Evolutionary conservation across 1,140 invertebrate species (phyloP).

Genomic region (Mycetomoellerius zeteki): DNA sequence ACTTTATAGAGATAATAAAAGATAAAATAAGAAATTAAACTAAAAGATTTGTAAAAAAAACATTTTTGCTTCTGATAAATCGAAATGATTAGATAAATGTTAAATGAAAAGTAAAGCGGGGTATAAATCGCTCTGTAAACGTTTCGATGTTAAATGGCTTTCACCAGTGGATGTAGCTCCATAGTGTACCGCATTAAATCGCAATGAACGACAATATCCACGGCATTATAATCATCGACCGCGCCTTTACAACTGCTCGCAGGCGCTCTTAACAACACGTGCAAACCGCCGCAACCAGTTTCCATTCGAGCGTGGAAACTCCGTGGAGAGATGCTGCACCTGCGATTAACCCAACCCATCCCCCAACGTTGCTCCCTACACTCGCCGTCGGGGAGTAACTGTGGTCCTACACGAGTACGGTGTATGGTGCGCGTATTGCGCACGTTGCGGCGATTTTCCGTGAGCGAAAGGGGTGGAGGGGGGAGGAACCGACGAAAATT

Average conservation of each 20-base stretch:
- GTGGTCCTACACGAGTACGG: slow-evolving; percentile 51
- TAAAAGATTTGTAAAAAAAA: background rate
- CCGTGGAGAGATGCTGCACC: slow-evolving; percentile 53
- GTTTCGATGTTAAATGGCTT: background rate
- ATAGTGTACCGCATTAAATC: slow-evolving; percentile 36
- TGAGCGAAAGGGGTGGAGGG: slow-evolving; percentile 17
- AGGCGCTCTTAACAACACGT: slow-evolving; percentile 66
- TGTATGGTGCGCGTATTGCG: slow-evolving; percentile 55
- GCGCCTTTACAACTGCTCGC: slow-evolving; percentile 65
- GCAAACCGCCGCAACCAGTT: slow-evolving; percentile 44
- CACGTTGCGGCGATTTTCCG: slow-evolving; percentile 72
- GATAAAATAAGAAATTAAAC: background rate
- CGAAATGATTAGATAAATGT: background rate
- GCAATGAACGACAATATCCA: slow-evolving; percentile 53
- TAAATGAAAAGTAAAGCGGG: background rate
- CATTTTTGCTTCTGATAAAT: background rate
- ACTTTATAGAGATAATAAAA: background rate
- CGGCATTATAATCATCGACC: slow-evolving; percentile 64
- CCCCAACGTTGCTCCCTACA: background rate
- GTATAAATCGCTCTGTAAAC: background rate
- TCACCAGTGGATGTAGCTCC: background rate
- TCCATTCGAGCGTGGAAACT: slow-evolving; percentile 57
- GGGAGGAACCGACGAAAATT: slow-evolving; percentile 66
- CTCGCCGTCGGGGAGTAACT: slow-evolving; percentile 63
- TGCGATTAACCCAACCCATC: slow-evolving; percentile 57